These are phyloP conservation scores for Dermolepida albohirtum DNA, from an alignment of 2,888 invertebrate genomes.

Conservation along the genomic window DNA sequence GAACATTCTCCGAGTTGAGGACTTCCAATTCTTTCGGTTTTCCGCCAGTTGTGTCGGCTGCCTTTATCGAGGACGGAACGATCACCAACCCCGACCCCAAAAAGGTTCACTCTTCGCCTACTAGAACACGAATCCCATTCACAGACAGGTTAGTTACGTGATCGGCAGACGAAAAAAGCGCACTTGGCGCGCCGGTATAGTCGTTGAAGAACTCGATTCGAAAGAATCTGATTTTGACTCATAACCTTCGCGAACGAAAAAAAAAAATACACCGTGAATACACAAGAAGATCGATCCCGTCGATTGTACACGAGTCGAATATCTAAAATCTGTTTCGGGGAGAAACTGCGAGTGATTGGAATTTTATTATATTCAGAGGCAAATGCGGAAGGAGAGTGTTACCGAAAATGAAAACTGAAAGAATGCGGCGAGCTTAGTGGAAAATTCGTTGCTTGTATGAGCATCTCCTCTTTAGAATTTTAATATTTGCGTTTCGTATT, in stretches of 20 bases:
- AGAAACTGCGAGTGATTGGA: constrained; percentile 1
- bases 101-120: background rate
- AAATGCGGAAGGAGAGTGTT: background rate
- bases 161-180: background rate
- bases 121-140: constrained; percentile 2
- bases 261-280: constrained; percentile 1
- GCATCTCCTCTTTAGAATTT: too few relatives aligned
- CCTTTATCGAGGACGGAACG: background rate
- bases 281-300: constrained; percentile 1
- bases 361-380: constrained; percentile 4
- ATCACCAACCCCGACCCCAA: background rate
- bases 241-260: constrained; percentile 5
- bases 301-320: background rate
- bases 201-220: background rate
- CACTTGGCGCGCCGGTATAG: background rate
- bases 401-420: too few relatives aligned
- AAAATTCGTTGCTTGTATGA: too few relatives aligned
- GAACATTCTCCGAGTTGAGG: background rate
- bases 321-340: constrained; percentile 5
- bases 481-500: too few relatives aligned
- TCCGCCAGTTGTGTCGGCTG: background rate
- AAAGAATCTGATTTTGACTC: constrained; percentile 13
- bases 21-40: background rate
- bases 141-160: constrained; percentile 8
- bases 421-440: background rate